These are phyloP conservation scores for Parotia lawesii DNA, from an alignment of 2,113 vertebrate genomes.

Conservation along the genomic window DNA sequence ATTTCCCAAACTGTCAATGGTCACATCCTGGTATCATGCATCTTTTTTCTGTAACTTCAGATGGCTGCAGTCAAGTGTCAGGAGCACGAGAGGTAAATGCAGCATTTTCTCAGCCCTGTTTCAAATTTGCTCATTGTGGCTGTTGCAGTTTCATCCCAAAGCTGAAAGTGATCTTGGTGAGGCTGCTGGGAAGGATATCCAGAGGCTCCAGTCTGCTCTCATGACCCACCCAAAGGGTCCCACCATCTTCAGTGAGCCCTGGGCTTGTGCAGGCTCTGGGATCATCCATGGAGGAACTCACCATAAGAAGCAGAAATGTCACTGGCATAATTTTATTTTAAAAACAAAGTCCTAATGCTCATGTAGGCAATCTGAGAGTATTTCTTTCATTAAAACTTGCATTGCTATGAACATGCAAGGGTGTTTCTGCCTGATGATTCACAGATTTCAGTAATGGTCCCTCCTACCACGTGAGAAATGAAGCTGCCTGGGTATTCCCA, in stretches of 20 bases:
- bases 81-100: neutral
- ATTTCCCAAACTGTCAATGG: neutral
- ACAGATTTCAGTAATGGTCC: neutral
- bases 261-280: neutral
- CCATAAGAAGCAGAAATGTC: neutral
- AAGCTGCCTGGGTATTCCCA: neutral
- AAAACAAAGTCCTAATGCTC: neutral
- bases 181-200: neutral
- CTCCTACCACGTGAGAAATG: neutral
- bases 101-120: neutral
- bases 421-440: neutral
- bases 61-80: neutral
- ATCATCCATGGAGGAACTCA: fast-evolving
- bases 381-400: neutral
- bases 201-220: neutral
- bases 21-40: neutral
- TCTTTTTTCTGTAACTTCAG: neutral
- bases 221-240: neutral
- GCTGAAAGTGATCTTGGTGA: fast-evolving
- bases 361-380: neutral
- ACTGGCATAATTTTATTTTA: neutral
- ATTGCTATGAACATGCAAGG: neutral
- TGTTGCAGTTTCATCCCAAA: neutral
- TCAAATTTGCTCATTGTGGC: fast-evolving
- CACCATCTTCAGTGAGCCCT: neutral